phyloP scores from a whole-genome alignment of 1,140 invertebrate genomes.

The Mizuhopecten yessoensis region DNA sequence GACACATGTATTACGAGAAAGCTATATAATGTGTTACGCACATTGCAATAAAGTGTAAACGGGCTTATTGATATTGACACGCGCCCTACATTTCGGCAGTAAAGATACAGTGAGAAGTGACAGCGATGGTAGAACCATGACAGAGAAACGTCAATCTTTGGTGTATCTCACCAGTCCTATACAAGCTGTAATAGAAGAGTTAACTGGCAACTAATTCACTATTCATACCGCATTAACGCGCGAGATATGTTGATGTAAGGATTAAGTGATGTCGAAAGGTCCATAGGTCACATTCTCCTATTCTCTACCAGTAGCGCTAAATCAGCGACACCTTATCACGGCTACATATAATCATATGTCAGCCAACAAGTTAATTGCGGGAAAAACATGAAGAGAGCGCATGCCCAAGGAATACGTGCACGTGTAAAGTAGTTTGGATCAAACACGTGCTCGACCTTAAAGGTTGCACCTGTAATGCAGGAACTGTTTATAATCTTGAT shows the following conservation, averaged over 20 bases:
- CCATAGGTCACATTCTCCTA: neutral
- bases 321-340: no score
- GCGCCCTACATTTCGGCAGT: neutral
- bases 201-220: slow-evolving; percentile 1
- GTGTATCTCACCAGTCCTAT: neutral
- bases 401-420: neutral
- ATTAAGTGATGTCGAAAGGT: slow-evolving; percentile 33
- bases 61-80: neutral
- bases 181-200: neutral
- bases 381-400: no score
- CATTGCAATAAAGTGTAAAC: neutral
- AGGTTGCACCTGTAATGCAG: no score
- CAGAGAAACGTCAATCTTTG: neutral
- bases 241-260: neutral
- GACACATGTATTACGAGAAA: neutral
- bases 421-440: neutral
- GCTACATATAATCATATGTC: neutral
- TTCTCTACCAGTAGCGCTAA: neutral
- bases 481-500: no score
- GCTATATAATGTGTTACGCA: neutral
- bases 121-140: neutral
- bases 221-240: neutral
- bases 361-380: neutral
- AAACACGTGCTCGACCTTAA: no score
- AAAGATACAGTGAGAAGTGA: neutral